These are phyloP conservation scores for Drosophila ficusphila DNA, from an alignment of 1,140 invertebrate genomes.

Conservation along the genomic window DNA sequence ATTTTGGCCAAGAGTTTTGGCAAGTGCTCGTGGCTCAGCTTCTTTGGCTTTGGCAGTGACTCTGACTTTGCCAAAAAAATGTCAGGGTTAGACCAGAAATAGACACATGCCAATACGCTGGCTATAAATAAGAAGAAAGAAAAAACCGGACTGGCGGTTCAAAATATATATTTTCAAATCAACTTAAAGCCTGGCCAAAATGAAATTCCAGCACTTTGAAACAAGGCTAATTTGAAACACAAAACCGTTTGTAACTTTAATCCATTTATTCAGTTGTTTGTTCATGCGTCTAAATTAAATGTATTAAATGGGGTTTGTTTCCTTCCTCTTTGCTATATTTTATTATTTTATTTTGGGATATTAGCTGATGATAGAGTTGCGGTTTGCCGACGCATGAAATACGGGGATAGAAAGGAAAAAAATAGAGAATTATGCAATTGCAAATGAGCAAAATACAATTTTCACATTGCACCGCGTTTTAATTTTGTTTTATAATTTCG, in stretches of 20 bases:
- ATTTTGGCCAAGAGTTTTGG: slow-evolving; percentile 63
- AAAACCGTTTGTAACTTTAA: slow-evolving; percentile 53
- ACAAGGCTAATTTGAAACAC: slow-evolving; percentile 51
- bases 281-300: slow-evolving; percentile 68
- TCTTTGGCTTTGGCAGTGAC: slow-evolving; percentile 14
- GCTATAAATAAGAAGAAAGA: slow-evolving; percentile 59
- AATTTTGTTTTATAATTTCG: slow-evolving; percentile 70
- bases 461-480: slow-evolving; percentile 56
- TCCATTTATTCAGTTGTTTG: slow-evolving; percentile 64
- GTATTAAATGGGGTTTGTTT: slow-evolving; percentile 44
- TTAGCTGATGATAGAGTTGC: slow-evolving; percentile 47
- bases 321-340: slow-evolving; percentile 15
- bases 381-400: slow-evolving; percentile 57
- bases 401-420: background rate
- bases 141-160: background rate
- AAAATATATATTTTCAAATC: background rate
- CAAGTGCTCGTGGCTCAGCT: slow-evolving; percentile 48
- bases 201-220: slow-evolving; percentile 4
- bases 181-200: slow-evolving; percentile 13
- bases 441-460: slow-evolving; percentile 60
- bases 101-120: slow-evolving; percentile 76
- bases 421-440: slow-evolving; percentile 45
- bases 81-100: slow-evolving; percentile 73
- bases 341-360: slow-evolving; percentile 27
- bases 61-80: slow-evolving; percentile 70